Percentiles rank a stretch among this genome's conserved stretches.
Evolutionary conservation across 2,888 invertebrate species (phyloP).

Genomic region (Sarcophaga rosellei): DNA sequence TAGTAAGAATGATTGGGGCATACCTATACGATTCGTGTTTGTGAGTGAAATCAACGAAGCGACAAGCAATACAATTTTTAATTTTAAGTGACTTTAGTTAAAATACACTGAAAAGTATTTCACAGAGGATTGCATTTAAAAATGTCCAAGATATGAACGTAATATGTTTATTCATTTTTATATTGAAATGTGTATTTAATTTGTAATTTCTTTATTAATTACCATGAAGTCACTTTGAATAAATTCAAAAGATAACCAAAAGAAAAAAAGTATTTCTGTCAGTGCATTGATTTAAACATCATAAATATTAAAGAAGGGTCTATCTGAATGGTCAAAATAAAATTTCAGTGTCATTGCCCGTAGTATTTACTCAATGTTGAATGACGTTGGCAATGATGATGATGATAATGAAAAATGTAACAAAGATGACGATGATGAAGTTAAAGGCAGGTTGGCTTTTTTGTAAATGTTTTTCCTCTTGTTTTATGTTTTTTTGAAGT

Average conservation of each 20-base stretch:
- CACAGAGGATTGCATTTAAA: background rate
- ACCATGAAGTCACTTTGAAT: no score
- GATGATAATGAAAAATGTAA: slow-evolving; percentile 36
- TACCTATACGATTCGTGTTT: slow-evolving; percentile 22
- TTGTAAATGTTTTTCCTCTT: no score
- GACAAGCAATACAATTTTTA: slow-evolving; percentile 34
- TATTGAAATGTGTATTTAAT: no score
- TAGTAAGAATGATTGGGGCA: slow-evolving; percentile 48
- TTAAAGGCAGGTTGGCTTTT: slow-evolving; percentile 26
- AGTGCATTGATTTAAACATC: slow-evolving; percentile 32
- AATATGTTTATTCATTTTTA: no score
- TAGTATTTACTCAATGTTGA: slow-evolving; percentile 52
- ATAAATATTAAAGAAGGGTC: slow-evolving; percentile 58
- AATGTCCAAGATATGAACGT: background rate
- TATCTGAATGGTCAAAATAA: slow-evolving; percentile 62
- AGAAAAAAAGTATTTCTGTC: slow-evolving; percentile 28
- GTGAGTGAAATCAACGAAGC: slow-evolving; percentile 50
- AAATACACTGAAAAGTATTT: slow-evolving; percentile 21
- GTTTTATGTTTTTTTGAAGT: slow-evolving; percentile 34
- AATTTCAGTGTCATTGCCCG: slow-evolving; percentile 66
- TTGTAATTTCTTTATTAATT: no score
- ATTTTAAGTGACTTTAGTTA: slow-evolving; percentile 28
- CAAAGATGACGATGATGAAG: slow-evolving; percentile 45
- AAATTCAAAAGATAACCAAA: no score
- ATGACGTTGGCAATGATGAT: slow-evolving; percentile 19